phyloP scores from a whole-genome alignment of 2,113 vertebrate species.

The Atrichornis clamosus region DNA sequence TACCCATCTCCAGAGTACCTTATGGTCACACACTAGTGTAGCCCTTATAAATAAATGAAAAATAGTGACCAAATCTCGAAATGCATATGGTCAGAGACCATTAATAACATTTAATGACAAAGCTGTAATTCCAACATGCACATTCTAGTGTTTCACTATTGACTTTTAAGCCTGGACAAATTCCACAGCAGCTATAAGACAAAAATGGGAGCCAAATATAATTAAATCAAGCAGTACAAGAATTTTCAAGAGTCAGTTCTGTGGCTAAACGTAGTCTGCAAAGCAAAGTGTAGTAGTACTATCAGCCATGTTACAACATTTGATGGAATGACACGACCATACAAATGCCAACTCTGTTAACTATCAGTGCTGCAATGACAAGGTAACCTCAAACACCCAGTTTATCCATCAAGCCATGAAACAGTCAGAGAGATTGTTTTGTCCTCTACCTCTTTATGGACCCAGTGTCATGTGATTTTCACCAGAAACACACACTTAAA shows the following conservation, averaged over 20 bases:
- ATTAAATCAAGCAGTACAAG: neutral
- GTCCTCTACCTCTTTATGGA: conserved; percentile 2
- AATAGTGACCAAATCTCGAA: neutral
- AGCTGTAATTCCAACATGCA: neutral
- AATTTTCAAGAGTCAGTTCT: neutral
- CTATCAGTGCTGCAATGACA: neutral
- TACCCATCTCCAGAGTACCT: neutral
- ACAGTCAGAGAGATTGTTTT: conserved; percentile 12
- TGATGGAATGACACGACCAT: neutral
- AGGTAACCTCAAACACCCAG: neutral
- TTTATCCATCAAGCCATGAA: neutral
- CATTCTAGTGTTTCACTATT: neutral
- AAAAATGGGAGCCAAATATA: neutral
- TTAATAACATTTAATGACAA: neutral
- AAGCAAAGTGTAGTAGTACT: neutral
- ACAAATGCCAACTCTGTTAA: neutral
- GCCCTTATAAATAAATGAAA: neutral
- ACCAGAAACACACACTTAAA: neutral
- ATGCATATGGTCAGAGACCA: neutral
- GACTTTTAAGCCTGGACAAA: neutral
- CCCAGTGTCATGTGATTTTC: neutral
- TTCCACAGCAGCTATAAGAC: neutral
- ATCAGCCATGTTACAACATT: neutral
- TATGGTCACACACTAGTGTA: neutral
- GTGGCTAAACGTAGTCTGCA: neutral